Evolutionary conservation across 2,888 invertebrate genomes (phyloP), one percentile per base, ranked within the genome.

Genomic region (Chaetogeoica ovagalla): DNA sequence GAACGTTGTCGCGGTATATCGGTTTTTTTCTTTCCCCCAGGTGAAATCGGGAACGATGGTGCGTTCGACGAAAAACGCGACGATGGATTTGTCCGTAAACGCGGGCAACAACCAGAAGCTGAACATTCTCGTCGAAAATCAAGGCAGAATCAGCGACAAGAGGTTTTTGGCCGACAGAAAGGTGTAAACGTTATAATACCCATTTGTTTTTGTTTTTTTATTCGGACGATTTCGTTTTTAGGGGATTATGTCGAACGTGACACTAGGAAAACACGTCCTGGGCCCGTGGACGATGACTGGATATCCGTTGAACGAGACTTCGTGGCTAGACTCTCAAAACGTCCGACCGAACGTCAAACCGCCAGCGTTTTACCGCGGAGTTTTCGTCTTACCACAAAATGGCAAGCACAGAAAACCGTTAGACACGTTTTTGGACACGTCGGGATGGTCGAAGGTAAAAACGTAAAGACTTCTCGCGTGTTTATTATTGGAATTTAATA

Each of bases 121-220:
- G 17, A 84, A 85, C 83, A 85, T 89, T 66, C 83, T 89, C n/a
- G 88, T 89, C 1, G 96, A 96, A 87, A 94, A 93, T 85, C 93
- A 94, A 88, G 96, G 96, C 15, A 89, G 95, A 76, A 89, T 93
- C 69, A 94, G 94, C 86, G 93, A 87, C 84, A 90, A 91, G 63
- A 82, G 83, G 73, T 83, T 86, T 5, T 85, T 90, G 23, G 84
- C 84, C 65, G 87, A 87, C 81, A 86, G 84, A 71, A 87, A 87
- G 85, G 87, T 87, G 60, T 1, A 11, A 2, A 23, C 17, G n/a
- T 55, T 70, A 62, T 52, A 5, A 7, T 8, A 7, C 19, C 19
- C 2, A 52, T n/a, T n/a, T n/a, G n/a, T n/a, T n/a, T 43, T 43
- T 17, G 0, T 17, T 4, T 52, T 52, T 15, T 11, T 17, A 15